Evolutionary conservation across 2,888 invertebrate genomes (phyloP).

Genomic region (Nomada fabriciana): DNA sequence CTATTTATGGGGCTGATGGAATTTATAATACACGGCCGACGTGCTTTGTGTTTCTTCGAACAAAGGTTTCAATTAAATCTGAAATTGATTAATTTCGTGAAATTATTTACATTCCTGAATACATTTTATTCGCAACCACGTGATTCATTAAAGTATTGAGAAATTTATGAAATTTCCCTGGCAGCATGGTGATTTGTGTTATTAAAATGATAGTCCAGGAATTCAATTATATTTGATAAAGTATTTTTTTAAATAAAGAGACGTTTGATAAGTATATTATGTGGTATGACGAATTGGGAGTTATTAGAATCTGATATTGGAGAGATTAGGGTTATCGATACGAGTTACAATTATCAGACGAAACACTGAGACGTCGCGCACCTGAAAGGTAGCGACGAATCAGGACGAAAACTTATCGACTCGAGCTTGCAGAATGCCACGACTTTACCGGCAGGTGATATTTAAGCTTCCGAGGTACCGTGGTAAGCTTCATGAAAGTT

Average conservation of each 20-base stretch:
- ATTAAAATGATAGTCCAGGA: too few relatives aligned
- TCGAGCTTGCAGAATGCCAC: constrained; percentile 3
- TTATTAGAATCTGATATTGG: constrained; percentile 33
- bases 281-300: background rate
- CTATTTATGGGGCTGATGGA: background rate
- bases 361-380: background rate
- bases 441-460: constrained; percentile 62
- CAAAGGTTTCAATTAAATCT: background rate
- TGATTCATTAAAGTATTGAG: background rate
- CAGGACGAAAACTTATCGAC: constrained; percentile 40
- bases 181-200: too few relatives aligned
- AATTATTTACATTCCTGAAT: background rate
- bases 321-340: constrained; percentile 37
- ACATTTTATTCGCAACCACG: background rate
- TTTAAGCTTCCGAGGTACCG: constrained; percentile 8
- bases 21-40: background rate
- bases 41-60: too few relatives aligned
- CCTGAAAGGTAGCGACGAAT: background rate
- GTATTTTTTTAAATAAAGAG: too few relatives aligned
- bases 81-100: background rate
- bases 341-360: constrained; percentile 9
- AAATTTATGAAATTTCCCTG: background rate
- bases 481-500: background rate
- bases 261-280: background rate
- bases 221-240: too few relatives aligned